Conservation (phyloP, 2,113 vertebrate species). For the Tringa solitaria region DNA sequence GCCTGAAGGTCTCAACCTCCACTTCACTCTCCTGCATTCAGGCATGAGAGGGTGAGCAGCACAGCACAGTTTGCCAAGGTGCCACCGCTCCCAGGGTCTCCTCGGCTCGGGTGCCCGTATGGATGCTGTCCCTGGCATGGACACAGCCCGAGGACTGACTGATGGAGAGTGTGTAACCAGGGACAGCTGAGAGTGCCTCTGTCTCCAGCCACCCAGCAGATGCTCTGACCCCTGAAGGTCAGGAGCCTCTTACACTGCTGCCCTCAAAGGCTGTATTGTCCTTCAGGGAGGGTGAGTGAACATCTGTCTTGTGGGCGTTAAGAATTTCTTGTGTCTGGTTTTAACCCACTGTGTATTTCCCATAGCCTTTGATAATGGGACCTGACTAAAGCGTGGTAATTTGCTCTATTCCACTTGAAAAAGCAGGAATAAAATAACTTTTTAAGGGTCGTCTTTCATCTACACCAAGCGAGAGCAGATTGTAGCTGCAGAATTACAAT, state of each 20-base stretch:
- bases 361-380: background rate
- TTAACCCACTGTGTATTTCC: background rate
- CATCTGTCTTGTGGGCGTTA: background rate
- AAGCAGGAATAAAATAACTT: background rate
- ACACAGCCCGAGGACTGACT: background rate
- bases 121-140: rapidly evolving
- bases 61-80: background rate
- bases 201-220: background rate
- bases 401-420: background rate
- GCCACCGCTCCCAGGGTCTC: rapidly evolving
- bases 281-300: background rate
- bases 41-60: background rate
- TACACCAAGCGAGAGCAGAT: background rate
- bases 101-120: rapidly evolving
- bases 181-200: rapidly evolving
- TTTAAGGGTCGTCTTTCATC: background rate
- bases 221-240: background rate
- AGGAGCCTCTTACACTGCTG: background rate
- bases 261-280: background rate
- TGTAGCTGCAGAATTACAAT: background rate
- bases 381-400: background rate
- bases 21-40: background rate
- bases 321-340: background rate
- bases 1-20: background rate
- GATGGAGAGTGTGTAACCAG: too few species aligned